These are phyloP conservation scores for Myxocyprinus asiaticus DNA, from an alignment of 2,113 vertebrate genomes.

Conservation along the genomic window DNA sequence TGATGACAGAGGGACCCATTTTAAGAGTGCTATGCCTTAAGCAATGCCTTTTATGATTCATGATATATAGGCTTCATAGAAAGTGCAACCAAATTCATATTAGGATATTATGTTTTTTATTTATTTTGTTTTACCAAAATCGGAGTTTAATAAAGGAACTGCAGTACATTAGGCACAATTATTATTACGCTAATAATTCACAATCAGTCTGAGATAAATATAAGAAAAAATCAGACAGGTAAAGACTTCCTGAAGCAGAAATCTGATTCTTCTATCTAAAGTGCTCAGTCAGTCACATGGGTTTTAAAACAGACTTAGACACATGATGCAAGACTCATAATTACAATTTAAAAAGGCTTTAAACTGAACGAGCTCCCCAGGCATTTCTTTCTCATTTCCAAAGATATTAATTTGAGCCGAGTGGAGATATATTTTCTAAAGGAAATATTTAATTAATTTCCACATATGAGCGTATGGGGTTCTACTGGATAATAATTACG, in stretches of 20 bases:
- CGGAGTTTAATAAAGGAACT: neutral
- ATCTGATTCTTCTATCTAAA: neutral
- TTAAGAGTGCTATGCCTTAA: too few species aligned
- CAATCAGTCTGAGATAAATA: neutral
- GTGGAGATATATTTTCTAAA: constrained; percentile 46
- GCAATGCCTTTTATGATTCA: too few species aligned
- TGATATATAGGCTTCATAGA: too few species aligned
- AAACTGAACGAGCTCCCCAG: constrained; percentile 52
- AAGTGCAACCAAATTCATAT: too few species aligned
- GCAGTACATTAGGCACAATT: constrained; percentile 7
- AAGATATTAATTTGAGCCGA: constrained; percentile 50
- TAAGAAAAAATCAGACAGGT: constrained; percentile 6
- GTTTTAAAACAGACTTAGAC: constrained; percentile 41
- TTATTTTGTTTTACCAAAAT: neutral
- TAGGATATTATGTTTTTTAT: too few species aligned
- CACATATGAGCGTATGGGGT: constrained; percentile 47
- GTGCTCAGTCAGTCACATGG: constrained; percentile 32
- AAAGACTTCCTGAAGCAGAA: neutral
- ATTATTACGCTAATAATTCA: neutral
- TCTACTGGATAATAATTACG: constrained; percentile 55
- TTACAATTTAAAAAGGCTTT: constrained; percentile 52
- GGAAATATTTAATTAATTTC: constrained; percentile 58
- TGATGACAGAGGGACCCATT: too few species aligned
- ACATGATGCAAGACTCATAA: constrained; percentile 54
- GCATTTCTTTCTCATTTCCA: constrained; percentile 50